Evolutionary conservation across 2,888 invertebrate genomes (phyloP).

Genomic region (Halocaridina rubra): DNA sequence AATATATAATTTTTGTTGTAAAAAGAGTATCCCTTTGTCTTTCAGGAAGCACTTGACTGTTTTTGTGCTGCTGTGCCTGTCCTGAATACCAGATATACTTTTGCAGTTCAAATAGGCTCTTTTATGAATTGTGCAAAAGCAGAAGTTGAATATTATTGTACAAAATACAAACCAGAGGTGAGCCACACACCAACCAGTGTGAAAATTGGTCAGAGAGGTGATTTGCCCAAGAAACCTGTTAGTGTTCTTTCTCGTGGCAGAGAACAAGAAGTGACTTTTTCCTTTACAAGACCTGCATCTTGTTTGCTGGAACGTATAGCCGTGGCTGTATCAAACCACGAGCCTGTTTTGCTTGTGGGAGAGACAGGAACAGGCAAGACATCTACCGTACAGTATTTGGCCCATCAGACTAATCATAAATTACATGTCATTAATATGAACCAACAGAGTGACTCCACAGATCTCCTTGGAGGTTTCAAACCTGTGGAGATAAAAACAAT

Average conservation of each 20-base stretch:
- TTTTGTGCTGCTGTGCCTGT: conserved; percentile 63
- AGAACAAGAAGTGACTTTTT: conserved; percentile 71
- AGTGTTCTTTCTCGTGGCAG: neutral
- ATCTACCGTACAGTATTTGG: conserved; percentile 90
- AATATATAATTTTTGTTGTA: too few relatives aligned
- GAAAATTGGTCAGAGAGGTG: conserved; percentile 77
- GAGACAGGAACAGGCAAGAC: conserved; percentile 99
- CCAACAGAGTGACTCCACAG: conserved; percentile 97
- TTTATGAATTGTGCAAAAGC: conserved; percentile 84
- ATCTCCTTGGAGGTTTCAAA: conserved; percentile 95
- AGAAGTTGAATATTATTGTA: conserved; percentile 84
- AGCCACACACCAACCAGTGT: conserved; percentile 74
- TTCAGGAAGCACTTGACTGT: conserved; percentile 63
- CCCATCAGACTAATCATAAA: conserved; percentile 84
- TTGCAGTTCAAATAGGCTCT: conserved; percentile 81
- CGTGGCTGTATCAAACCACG: conserved; percentile 82
- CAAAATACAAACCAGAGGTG: conserved; percentile 82
- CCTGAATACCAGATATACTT: conserved; percentile 71
- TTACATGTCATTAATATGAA: conserved; percentile 97
- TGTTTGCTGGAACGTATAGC: conserved; percentile 89
- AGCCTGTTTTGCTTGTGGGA: conserved; percentile 94
- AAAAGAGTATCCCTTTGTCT: too few relatives aligned
- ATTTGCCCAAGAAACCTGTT: conserved; percentile 67
- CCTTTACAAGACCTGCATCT: conserved; percentile 84
- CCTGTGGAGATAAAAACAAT: conserved; percentile 91